Evolutionary conservation across 2,797 vertebrate species (phyloP), one percentile per base, ranked within the genome.

Genomic region (Calcarius lapponicus): DNA sequence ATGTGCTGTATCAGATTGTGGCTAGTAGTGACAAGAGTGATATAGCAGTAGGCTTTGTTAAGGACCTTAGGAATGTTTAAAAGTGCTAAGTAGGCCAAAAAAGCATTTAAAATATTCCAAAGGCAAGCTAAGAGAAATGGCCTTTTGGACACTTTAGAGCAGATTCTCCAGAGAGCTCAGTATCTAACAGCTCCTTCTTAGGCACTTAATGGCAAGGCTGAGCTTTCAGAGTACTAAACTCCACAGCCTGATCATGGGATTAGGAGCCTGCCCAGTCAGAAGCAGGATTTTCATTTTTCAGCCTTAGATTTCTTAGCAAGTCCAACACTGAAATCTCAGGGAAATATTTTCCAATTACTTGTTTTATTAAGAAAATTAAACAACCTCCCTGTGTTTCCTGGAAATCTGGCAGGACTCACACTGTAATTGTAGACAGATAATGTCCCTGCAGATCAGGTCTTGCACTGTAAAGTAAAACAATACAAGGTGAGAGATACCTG

Each of bases 71-170:
- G 80, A 92, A 85, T 69, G 74, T 56, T 88, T 73, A 51, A 43
- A 88, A 86, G 38, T 38, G 53, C 22, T 79, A 92, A 86, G 73
- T 8, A 90, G 53, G 90, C 58, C 82, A 81, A 93, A 86, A 92
- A 88, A 1, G 0, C 56, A 80, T 95, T 82, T 92, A 24, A 88
- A 90, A 80, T 57, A 74, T 54, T 64, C 32, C 24, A 69, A 91
- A 95, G 31, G 25, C 80, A 90, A 80, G n/a, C 24, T 67, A 61
- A 76, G 57, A 92, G 75, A 80, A 93, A 92, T 29, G 26, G 56
- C 11, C 29, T 78, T 57, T 72, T 42, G 38, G 45, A 57, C 0
- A 0, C 54, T 90, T 90, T 26, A 53, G 51, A 86, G 40, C 56
- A 91, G 75, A 61, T 40, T 40, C 48, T 93, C 64, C 53, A 80